These are phyloP conservation scores for Mixornis gularis DNA, from an alignment of 2,113 vertebrate genomes.

Conservation along the genomic window DNA sequence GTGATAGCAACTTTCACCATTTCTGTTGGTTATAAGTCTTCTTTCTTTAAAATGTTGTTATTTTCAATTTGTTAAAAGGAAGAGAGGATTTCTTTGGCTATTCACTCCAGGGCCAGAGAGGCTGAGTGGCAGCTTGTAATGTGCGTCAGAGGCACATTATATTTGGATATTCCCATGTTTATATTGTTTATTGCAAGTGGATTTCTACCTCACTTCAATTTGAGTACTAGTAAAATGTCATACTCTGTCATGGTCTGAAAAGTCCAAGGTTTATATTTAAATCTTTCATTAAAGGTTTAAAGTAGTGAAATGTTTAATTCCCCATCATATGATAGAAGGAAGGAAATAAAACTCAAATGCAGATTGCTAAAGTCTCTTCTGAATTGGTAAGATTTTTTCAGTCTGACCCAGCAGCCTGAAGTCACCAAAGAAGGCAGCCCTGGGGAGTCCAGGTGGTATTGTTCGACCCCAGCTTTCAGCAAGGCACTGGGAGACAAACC, in stretches of 20 bases:
- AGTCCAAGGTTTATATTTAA: neutral
- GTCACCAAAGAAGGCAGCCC: neutral
- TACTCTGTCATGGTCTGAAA: neutral
- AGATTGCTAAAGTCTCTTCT: neutral
- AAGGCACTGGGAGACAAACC: neutral
- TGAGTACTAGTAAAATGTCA: neutral
- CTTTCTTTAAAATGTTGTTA: neutral
- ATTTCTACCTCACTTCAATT: neutral
- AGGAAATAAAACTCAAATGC: neutral
- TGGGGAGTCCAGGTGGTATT: neutral
- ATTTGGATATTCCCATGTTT: neutral
- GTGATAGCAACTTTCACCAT: neutral
- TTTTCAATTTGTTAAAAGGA: neutral
- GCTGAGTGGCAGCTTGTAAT: neutral
- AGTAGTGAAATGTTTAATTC: neutral
- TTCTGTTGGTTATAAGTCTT: neutral
- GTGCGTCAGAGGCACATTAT: neutral
- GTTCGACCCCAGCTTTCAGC: neutral
- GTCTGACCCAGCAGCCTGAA: neutral
- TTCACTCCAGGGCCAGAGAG: neutral
- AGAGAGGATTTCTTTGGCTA: neutral
- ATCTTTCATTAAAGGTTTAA: neutral
- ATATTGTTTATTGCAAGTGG: neutral
- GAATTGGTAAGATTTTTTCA: neutral
- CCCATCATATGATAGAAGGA: neutral